Evolutionary conservation across 2,888 invertebrate genomes (phyloP), one percentile per base, ranked within the genome.

Genomic region (Elysia crispata): DNA sequence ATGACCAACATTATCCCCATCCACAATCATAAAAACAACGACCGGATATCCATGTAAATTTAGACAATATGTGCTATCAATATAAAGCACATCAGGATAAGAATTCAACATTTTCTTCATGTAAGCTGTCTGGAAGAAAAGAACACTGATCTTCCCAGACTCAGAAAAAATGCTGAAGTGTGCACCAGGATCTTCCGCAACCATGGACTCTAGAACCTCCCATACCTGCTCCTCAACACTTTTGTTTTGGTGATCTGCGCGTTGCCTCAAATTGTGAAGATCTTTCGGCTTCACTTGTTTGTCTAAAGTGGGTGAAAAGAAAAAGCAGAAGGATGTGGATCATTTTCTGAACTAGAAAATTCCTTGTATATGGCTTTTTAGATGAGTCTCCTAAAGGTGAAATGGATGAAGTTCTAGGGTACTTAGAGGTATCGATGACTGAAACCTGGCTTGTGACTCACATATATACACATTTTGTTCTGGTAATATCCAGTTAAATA

Each of bases 1-100:
- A 23, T 60, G 60, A 23, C 60, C 60, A 60, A 20, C 20, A 60
- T 60, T 60, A 60, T 60, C 60, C 60, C 60, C 60, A 60, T 60
- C 60, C 60, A 60, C 60, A 60, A 60, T 23, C 23, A 23, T 23
- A 60, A 60, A 60, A 20, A 60, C 60, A 60, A 60, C 60, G 23
- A 60, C 23, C n/a, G 60, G 60, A 60, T 60, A 60, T 23, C n/a
- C 60, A 60, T 23, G 15, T 23, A 23, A 23, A 60, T 60, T 60
- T 60, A 23, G 20, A 60, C 60, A 60, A 23, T 60, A 60, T 60
- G 60, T 60, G 23, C 60, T 23, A 60, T 60, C 60, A 60, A 60
- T 60, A 60, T 23, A 60, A 20, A 60, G 23, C 20, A 20, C 20
- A 60, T 60, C 60, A 60, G 60, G 60, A 23, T 23, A 60, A 23